phyloP scores from a whole-genome alignment of 2,888 invertebrate genomes.

The Metalampra italica region DNA sequence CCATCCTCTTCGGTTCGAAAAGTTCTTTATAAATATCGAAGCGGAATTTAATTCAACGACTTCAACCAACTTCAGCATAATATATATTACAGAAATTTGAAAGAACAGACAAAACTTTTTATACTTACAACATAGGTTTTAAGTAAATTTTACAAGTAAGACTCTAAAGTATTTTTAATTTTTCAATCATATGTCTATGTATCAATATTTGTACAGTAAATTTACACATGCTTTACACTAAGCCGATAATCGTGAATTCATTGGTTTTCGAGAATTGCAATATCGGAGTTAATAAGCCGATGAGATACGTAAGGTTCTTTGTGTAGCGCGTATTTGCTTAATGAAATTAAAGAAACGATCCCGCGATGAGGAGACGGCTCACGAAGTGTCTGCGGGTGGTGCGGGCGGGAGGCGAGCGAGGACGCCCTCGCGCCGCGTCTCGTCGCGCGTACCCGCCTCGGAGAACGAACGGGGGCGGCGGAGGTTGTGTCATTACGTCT shows the following conservation, averaged over 20 bases:
- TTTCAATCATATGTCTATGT: background rate
- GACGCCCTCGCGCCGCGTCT: slow-evolving; percentile 6
- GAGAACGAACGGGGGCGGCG: slow-evolving; percentile 20
- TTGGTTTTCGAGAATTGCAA: no score
- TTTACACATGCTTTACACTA: no score
- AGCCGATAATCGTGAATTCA: no score
- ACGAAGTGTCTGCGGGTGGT: background rate
- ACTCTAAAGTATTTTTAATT: background rate
- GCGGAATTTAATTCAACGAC: slow-evolving; percentile 30
- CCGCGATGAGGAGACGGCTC: slow-evolving; percentile 20
- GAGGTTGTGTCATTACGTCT: slow-evolving; percentile 58
- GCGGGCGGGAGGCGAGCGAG: background rate
- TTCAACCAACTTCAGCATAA: no score
- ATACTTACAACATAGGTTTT: background rate
- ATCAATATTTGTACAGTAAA: no score
- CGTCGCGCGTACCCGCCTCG: slow-evolving; percentile 13
- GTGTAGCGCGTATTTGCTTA: slow-evolving; percentile 30
- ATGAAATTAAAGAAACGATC: slow-evolving; percentile 46
- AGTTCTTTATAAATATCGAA: slow-evolving; percentile 52
- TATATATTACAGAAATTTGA: slow-evolving; percentile 5
- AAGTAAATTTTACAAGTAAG: background rate
- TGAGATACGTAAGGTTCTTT: slow-evolving; percentile 15
- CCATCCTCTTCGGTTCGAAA: slow-evolving; percentile 48
- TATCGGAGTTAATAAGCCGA: slow-evolving; percentile 9
- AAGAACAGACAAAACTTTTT: background rate